phyloP scores from a whole-genome alignment of 2,113 vertebrate species.

The Mirounga angustirostris region DNA sequence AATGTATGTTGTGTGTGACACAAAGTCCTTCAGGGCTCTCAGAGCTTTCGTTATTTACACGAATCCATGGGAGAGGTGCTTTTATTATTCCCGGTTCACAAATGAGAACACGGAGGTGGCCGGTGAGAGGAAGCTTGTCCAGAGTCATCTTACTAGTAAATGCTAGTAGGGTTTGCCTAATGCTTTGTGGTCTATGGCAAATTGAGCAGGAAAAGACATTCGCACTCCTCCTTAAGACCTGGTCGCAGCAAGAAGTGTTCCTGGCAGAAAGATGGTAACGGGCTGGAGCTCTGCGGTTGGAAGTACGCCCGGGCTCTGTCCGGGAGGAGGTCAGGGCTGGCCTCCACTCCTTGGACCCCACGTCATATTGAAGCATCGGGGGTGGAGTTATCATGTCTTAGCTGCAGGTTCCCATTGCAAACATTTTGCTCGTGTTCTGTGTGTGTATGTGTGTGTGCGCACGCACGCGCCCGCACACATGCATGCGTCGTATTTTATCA shows the following conservation, averaged over 20 bases:
- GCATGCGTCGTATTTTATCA: background rate
- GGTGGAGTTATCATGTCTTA: background rate
- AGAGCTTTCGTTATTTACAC: too few species aligned
- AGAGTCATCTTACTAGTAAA: fast-evolving
- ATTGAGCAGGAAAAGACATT: background rate
- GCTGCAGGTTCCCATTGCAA: background rate
- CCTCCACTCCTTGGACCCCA: background rate
- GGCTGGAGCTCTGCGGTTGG: background rate
- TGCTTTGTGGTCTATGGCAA: background rate
- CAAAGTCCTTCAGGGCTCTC: background rate
- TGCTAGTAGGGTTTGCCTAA: background rate
- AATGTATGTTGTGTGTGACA: background rate
- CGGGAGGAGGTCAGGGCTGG: background rate
- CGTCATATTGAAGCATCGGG: background rate
- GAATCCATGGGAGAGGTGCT: fast-evolving
- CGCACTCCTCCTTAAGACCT: background rate
- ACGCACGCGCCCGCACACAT: fast-evolving
- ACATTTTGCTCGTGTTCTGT: too few species aligned
- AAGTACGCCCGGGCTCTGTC: background rate
- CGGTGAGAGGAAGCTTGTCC: background rate
- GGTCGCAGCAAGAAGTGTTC: background rate
- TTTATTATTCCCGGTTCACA: background rate
- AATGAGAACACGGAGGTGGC: background rate
- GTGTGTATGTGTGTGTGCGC: background rate
- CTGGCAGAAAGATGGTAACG: background rate